Base-by-base conservation (phyloP, 2,113 vertebrate species). In the Oreochromis niloticus region DNA sequence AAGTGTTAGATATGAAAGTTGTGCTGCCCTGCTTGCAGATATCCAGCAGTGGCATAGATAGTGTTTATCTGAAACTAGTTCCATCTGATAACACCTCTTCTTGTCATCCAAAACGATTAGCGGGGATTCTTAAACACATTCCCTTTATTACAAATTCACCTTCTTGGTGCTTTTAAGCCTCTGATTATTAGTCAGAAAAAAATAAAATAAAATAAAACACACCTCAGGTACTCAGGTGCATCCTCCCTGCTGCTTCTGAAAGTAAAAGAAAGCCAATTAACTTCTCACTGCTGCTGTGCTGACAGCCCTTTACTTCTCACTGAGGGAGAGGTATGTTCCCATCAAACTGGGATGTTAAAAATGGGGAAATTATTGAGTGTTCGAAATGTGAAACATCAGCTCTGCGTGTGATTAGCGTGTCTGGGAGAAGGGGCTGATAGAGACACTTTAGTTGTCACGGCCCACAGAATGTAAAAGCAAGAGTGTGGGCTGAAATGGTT, bases 191-290 rank as follows among this genome's bases (percentile, higher is more conserved):
- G 73, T 32, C 43, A n/a, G 17, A 80, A 27, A 39, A 24, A 50
- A 79, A 34, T 19, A 43, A 87, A 75, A 84, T 52, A n/a, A 59
- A 48, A 59, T 57, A 90, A 68, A 68, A 41, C 1, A 12, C 10
- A 57, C 56, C 50, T 66, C 27, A 24, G 84, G 81, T 92, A 82
- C 39, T 78, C 36, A 6, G 81, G 83, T 92, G 80, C 81, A 73
- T 46, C 80, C 84, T 90, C 88, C 87, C 87, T 6, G 81, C 14
- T 34, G 90, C 78, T 85, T 91, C 48, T 10, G 85, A 89, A 93
- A 88, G 86, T 91, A 87, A 92, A 89, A 83, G 46, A 52, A 91
- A 92, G 89, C 86, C 94, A 96, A 95, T 96, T 96, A 96, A 92
- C 92, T 85, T 89, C 83, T 89, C 86, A 93, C 93, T 93, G 86